These are phyloP conservation scores for Willisornis vidua DNA, from an alignment of 2,113 vertebrate genomes.

Conservation along the genomic window DNA sequence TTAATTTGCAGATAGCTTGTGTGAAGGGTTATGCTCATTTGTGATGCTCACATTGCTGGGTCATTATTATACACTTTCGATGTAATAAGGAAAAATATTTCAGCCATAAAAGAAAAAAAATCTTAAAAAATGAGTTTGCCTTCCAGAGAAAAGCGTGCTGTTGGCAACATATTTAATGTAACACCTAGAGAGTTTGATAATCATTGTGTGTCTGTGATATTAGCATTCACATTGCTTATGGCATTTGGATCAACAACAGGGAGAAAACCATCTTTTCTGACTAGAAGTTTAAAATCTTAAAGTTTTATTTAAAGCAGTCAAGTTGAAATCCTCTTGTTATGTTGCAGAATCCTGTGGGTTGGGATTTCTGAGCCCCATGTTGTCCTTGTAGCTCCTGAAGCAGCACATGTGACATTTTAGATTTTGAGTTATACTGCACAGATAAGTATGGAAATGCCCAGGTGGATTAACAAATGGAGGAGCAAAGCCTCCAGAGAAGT, in stretches of 20 bases:
- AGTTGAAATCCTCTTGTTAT: neutral
- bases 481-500: neutral
- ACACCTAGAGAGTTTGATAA: slow-evolving; percentile 28
- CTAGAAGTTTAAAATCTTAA: slow-evolving; percentile 47
- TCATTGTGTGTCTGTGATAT: slow-evolving; percentile 6
- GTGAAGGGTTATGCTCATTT: neutral
- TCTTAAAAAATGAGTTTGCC: slow-evolving; percentile 19
- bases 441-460: neutral
- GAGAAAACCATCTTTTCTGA: neutral
- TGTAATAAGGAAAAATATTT: slow-evolving; percentile 1
- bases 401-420: neutral
- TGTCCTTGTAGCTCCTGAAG: neutral
- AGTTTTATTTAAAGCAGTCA: slow-evolving; percentile 53
- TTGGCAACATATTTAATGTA: slow-evolving; percentile 32
- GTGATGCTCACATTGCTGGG: neutral
- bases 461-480: slow-evolving; percentile 1
- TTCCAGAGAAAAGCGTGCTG: slow-evolving; percentile 61
- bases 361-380: neutral
- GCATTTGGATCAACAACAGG: slow-evolving; percentile 29
- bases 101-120: neutral
- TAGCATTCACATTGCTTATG: slow-evolving; percentile 26
- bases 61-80: neutral
- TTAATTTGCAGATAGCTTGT: neutral
- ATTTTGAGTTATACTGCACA: neutral
- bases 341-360: neutral